A percentile compares a stretch with the other conserved stretches of the same genome.
These are phyloP conservation scores for Bubalus kerabau DNA, from an alignment of 2,113 vertebrate genomes.

Conservation along the genomic window DNA sequence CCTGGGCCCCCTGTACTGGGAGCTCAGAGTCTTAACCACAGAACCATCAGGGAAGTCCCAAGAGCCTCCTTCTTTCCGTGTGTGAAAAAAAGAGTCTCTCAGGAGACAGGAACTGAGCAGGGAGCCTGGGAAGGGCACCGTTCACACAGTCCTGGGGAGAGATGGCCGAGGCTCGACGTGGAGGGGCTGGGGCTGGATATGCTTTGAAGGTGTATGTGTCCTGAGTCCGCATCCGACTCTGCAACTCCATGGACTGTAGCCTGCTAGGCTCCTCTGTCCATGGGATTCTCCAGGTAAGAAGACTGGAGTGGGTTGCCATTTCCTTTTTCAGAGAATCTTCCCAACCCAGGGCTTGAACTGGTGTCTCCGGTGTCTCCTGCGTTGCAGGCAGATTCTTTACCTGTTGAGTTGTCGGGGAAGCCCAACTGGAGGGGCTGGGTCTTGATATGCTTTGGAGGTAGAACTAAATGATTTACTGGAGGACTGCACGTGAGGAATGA, in stretches of 20 bases:
- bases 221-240: accelerated
- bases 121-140: neutral
- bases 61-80: neutral
- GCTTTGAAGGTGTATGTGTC: neutral
- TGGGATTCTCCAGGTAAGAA: neutral
- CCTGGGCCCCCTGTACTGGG: neutral
- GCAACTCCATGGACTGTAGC: neutral
- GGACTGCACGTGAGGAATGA: neutral
- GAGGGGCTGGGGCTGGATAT: neutral
- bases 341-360: accelerated
- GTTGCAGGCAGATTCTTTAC: neutral
- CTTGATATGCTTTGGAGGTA: neutral
- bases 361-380: neutral
- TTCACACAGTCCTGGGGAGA: neutral
- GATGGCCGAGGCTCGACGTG: neutral
- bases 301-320: neutral
- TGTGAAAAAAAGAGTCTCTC: neutral
- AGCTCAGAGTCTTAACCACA: neutral
- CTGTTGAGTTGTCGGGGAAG: neutral
- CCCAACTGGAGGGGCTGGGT: neutral
- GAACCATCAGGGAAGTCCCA: neutral
- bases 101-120: neutral
- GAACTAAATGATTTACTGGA: neutral
- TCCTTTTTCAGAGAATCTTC: neutral
- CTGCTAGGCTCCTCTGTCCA: neutral